Evolutionary conservation across 2,797 vertebrate genomes (phyloP), one percentile per base, ranked within the genome.

Genomic region (Oophaga sylvatica): DNA sequence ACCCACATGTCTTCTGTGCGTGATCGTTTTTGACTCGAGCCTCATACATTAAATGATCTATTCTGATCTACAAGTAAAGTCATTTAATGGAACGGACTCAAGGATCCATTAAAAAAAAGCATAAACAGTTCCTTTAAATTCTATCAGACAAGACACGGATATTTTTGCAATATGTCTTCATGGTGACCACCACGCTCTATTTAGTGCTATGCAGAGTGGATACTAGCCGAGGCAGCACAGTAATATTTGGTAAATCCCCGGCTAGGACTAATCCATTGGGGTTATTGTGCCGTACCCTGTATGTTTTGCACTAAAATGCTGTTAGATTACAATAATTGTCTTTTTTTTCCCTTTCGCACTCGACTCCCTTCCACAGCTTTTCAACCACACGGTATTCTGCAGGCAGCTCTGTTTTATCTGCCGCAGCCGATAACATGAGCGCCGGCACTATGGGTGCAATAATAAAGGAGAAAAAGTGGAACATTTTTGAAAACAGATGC

Each of bases 351-450:
- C 0, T 48, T 70, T 41, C 29, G 26, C 78, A n/a, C 57, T 12
- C 31, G 19, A 59, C 59, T 16, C 78, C 20, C 78, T 62, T 53
- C 7, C 22, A 35, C 7, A 63, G 56, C 77, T 81, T 81, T 84
- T 81, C 87, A 88, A 80, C 65, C 76, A 59, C 63, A 73, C 53
- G 56, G 41, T 81, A 81, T 84, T 86, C 83, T 85, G 45, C 71
- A 56, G 77, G 48, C 48, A 26, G 48, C 41, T 45, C 22, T 53
- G 60, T 85, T 85, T 35, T 65, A 81, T 89, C 83, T 89, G 79
- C 45, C 35, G 67, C 35, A 73, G 87, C 57, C 63, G 87, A 88
- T 88, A 88, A 85, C 77, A 56, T 8, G 20, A 63, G 41, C 31
- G 8, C 57, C 59, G 45, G 81, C 80, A 76, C 65, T 68, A 86